These are phyloP conservation scores for Latheticus oryzae DNA, from an alignment of 2,888 invertebrate genomes.

Conservation along the genomic window DNA sequence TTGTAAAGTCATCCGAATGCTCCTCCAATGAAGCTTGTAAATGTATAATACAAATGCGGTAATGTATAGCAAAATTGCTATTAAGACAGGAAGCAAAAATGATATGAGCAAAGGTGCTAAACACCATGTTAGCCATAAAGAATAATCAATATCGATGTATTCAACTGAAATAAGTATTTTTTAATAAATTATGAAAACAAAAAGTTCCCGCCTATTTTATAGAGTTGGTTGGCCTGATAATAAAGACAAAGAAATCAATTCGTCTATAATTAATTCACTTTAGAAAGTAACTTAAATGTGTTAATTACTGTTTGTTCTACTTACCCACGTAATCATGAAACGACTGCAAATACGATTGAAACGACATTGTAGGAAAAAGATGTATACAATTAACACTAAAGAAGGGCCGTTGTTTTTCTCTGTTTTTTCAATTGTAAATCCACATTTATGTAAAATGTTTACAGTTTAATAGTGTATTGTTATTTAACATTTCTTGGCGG, in stretches of 20 bases:
- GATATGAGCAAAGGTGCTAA: conserved; percentile 85
- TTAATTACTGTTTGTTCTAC: no score
- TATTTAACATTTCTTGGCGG: conserved; percentile 6
- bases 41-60: conserved; percentile 87
- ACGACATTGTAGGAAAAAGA: conserved; percentile 17
- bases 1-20: conserved; percentile 67
- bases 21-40: conserved; percentile 86
- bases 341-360: conserved; percentile 19
- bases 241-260: conserved; percentile 3
- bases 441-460: conserved; percentile 27
- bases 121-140: conserved; percentile 86
- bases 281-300: no score
- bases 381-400: conserved; percentile 9
- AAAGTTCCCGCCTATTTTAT: conserved; percentile 1
- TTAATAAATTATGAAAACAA: background rate
- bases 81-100: conserved; percentile 85
- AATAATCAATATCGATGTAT: conserved; percentile 86
- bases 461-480: conserved; percentile 1
- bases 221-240: background rate
- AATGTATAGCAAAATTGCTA: conserved; percentile 83
- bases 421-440: background rate
- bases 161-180: conserved; percentile 71
- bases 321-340: conserved; percentile 26
- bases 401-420: background rate
- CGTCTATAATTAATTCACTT: conserved; percentile 6